These are phyloP conservation scores for Apodemia hepburni DNA, from an alignment of 2,888 invertebrate genomes.

Conservation along the genomic window DNA sequence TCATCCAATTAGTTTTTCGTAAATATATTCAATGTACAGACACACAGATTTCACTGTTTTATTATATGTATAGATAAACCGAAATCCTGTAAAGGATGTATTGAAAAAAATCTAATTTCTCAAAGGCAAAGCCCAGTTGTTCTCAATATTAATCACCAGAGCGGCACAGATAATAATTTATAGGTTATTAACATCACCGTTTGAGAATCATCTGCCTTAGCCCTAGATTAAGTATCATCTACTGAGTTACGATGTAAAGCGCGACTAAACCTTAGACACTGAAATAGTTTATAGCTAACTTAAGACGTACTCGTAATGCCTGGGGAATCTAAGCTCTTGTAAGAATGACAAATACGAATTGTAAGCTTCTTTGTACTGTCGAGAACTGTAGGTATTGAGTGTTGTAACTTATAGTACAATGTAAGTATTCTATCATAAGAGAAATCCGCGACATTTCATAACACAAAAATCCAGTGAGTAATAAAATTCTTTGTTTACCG, in stretches of 20 bases:
- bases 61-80: too few relatives aligned
- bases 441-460: too few relatives aligned
- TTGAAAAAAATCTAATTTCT: too few relatives aligned
- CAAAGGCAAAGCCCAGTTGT: background rate
- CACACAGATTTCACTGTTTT: too few relatives aligned
- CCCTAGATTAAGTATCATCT: constrained; percentile 1
- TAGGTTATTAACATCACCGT: background rate
- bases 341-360: constrained; percentile 9
- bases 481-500: too few relatives aligned
- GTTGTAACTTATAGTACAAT: too few relatives aligned
- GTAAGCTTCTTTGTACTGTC: constrained; percentile 2
- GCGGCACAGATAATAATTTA: constrained; percentile 10
- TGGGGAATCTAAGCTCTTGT: constrained; percentile 2
- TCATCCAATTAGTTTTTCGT: too few relatives aligned
- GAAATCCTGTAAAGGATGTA: too few relatives aligned
- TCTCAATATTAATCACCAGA: background rate
- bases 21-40: too few relatives aligned
- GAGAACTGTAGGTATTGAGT: background rate
- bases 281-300: constrained; percentile 4
- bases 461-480: too few relatives aligned
- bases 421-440: too few relatives aligned
- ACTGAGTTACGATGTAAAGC: background rate
- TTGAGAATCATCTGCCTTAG: constrained; percentile 5
- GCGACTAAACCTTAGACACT: background rate
- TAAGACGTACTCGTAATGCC: background rate